Conservation (phyloP, 2,113 vertebrate species). For the Pollachius pollachius region DNA sequence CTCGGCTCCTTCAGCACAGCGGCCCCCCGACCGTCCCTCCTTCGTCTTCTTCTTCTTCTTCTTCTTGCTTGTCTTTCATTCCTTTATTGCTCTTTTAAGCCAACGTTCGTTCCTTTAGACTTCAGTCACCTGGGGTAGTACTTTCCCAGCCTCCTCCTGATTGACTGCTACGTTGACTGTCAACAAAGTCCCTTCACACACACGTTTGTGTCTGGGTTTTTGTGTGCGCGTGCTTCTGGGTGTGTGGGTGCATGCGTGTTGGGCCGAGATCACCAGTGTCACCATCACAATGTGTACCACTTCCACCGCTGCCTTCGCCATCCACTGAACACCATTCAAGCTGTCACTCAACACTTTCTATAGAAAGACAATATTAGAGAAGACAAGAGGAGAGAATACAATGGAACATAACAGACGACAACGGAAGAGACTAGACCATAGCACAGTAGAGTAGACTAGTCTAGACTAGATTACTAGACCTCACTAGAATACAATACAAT, state of each 20-base stretch:
- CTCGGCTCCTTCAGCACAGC: slow-evolving; percentile 14
- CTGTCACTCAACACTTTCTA: slow-evolving; percentile 4
- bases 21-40: neutral
- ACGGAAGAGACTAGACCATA: too few relatives aligned
- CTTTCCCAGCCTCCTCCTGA: too few relatives aligned
- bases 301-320: neutral
- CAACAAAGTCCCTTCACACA: neutral
- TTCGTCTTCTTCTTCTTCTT: slow-evolving; percentile 13
- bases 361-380: neutral
- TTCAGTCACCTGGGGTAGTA: too few relatives aligned
- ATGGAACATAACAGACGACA: too few relatives aligned
- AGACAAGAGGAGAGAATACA: too few relatives aligned
- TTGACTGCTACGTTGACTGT: too few relatives aligned
- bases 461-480: too few relatives aligned
- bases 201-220: too few relatives aligned
- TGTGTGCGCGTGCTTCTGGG: too few relatives aligned
- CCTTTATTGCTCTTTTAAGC: neutral
- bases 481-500: too few relatives aligned
- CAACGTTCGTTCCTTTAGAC: neutral
- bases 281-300: neutral
- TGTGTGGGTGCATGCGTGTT: neutral
- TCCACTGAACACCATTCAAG: slow-evolving; percentile 3
- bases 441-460: too few relatives aligned
- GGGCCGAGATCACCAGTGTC: slow-evolving; percentile 23
- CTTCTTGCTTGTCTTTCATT: slow-evolving; percentile 4